phyloP scores from a whole-genome alignment of 2,113 vertebrate genomes.

The Holacanthus passer region DNA sequence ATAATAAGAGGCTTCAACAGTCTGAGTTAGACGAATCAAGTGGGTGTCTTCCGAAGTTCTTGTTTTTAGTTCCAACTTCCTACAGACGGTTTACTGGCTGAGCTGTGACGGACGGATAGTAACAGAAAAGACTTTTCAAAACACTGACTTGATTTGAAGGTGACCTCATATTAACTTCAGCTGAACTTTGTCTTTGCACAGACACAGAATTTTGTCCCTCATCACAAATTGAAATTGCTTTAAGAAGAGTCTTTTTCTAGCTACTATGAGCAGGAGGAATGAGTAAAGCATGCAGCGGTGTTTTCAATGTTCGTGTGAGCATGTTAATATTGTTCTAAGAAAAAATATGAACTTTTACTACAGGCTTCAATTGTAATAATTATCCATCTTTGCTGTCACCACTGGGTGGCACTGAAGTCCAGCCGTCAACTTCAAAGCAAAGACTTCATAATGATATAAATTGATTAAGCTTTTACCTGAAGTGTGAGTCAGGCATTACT shows the following conservation, averaged over 20 bases:
- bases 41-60: not conserved
- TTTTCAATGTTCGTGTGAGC: not conserved
- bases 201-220: not conserved
- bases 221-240: not conserved
- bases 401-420: slow-evolving; percentile 82
- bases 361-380: slow-evolving; percentile 24
- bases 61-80: no score
- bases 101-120: not conserved
- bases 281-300: not conserved
- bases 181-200: not conserved
- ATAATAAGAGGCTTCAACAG: not conserved
- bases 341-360: not conserved
- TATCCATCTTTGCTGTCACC: slow-evolving; percentile 58
- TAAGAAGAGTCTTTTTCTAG: no score
- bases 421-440: slow-evolving; percentile 60
- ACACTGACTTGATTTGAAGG: not conserved
- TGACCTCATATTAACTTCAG: not conserved
- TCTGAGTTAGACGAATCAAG: not conserved
- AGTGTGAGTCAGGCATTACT: slow-evolving; percentile 72
- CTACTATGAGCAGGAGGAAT: no score
- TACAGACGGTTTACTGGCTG: not conserved
- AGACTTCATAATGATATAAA: slow-evolving; percentile 55
- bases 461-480: slow-evolving; percentile 71
- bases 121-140: not conserved
- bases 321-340: not conserved